Percentiles rank a stretch among this genome's conserved stretches.
phyloP scores from a whole-genome alignment of 2,888 invertebrate species.

The Xanthorhoe designata region DNA sequence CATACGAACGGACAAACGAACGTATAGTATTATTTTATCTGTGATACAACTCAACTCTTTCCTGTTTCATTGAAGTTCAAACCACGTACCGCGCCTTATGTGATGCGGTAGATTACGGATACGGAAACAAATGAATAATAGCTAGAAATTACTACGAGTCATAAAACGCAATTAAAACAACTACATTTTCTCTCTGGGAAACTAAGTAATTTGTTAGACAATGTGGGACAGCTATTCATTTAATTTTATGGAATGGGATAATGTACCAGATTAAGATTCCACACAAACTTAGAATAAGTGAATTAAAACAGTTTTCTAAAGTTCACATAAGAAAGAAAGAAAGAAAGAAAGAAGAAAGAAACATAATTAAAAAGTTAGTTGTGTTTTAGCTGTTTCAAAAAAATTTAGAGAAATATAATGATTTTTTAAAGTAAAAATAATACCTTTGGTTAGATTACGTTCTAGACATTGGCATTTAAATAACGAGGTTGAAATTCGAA shows the following conservation, averaged over 20 bases:
- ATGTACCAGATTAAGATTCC: not conserved
- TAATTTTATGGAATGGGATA: not conserved
- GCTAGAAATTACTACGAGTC: constrained; percentile 4
- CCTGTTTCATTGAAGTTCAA: not conserved
- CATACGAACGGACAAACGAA: too few relatives aligned
- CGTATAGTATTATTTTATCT: too few relatives aligned
- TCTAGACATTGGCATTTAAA: too few relatives aligned
- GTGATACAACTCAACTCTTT: not conserved
- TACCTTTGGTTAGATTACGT: too few relatives aligned
- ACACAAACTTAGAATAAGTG: not conserved
- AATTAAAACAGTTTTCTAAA: not conserved
- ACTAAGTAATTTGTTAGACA: not conserved
- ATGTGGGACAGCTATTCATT: not conserved
- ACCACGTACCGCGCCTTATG: not conserved
- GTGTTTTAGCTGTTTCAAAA: too few relatives aligned
- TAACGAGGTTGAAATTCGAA: too few relatives aligned
- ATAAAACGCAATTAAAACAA: constrained; percentile 8
- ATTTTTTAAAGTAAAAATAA: too few relatives aligned
- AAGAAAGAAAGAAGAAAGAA: too few relatives aligned
- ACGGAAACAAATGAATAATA: constrained; percentile 1
- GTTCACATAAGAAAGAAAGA: too few relatives aligned
- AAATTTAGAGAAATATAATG: too few relatives aligned
- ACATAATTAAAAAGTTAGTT: not conserved
- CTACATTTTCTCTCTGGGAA: constrained; percentile 8
- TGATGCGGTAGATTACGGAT: not conserved